These are phyloP conservation scores for Gortyna flavago DNA, from an alignment of 2,888 invertebrate genomes.

Conservation along the genomic window DNA sequence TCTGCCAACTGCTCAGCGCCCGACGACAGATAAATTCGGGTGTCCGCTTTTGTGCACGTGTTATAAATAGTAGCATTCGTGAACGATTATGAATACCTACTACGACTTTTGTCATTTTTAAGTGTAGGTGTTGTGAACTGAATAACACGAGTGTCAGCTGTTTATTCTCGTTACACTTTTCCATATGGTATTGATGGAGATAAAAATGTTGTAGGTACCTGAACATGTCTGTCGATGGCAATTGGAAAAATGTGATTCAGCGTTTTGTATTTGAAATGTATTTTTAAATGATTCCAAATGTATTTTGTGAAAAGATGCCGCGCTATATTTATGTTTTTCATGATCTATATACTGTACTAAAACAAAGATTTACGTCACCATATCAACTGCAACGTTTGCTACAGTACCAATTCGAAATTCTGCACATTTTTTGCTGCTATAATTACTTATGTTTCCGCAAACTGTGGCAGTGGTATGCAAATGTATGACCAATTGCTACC, in stretches of 20 bases:
- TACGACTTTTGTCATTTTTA: slow-evolving; percentile 27
- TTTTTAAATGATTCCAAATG: not conserved
- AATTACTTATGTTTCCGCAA: not conserved
- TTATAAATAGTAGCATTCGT: slow-evolving; percentile 57
- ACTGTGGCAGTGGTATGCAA: not conserved
- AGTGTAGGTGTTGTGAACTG: slow-evolving; percentile 22
- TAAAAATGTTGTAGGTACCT: not conserved
- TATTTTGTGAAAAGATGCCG: not conserved
- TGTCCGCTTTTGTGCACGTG: slow-evolving; percentile 66
- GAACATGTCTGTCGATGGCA: not conserved
- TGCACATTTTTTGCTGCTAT: slow-evolving; percentile 13
- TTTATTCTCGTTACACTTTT: slow-evolving; percentile 17
- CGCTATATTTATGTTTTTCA: no score
- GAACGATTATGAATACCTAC: slow-evolving; percentile 35
- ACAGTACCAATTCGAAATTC: not conserved
- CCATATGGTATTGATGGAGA: not conserved
- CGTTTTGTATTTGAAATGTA: not conserved
- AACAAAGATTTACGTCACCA: slow-evolving; percentile 8
- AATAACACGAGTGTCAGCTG: slow-evolving; percentile 16
- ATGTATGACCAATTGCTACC: slow-evolving; percentile 2
- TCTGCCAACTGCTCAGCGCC: slow-evolving; percentile 51
- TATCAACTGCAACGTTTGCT: not conserved
- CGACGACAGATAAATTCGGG: slow-evolving; percentile 72
- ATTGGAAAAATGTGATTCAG: not conserved
- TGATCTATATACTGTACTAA: not conserved